Evolutionary conservation across 2,113 vertebrate genomes (phyloP), one percentile per base, ranked within the genome.

Genomic region (Coracopsis vasa): DNA sequence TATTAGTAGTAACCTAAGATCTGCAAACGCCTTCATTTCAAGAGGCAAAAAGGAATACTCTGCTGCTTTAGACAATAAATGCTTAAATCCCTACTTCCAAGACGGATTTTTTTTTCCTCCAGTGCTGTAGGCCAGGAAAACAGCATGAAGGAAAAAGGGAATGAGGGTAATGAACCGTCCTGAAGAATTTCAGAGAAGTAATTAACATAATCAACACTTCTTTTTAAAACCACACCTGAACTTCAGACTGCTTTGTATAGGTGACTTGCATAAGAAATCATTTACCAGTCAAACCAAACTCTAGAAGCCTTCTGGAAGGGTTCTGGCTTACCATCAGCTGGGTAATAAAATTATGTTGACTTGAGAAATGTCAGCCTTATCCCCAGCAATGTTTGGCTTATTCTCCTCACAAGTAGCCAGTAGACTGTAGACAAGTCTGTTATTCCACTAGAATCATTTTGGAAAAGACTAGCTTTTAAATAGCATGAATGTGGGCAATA

Each of bases 161-260:
- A 92, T 51, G 12, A 70, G 11, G 31, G 20, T 28, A 83, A 92
- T 21, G 1, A 92, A 69, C 21, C 5, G 20, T 61, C 44, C 58
- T 77, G 33, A 86, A 88, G n/a, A 92, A 74, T 39, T 74, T 86
- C 41, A 88, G 53, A 92, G 11, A 29, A 28, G 5, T 21, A 3
- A 64, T 70, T 88, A 91, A 64, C 12, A 54, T 45, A 80, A 86
- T 48, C 44, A 89, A 51, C 7, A 2, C n/a, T 78, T 45, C 16
- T 54, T 88, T 74, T 79, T 45, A 47, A 88, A 80, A 65, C 62
- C 35, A 77, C 67, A 62, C n/a, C 71, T 89, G 61, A 82, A 72
- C 50, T 6, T 17, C 16, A 7, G 35, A 60, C 41, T 79, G 71
- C 24, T 86, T 66, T 70, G 37, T 41, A 31, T 1, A 70, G 50